A percentile compares a stretch with the other conserved stretches of the same genome.
These are phyloP conservation scores for Schizopygopsis malacanthus DNA, from an alignment of 2,797 vertebrate species.

Conservation along the genomic window DNA sequence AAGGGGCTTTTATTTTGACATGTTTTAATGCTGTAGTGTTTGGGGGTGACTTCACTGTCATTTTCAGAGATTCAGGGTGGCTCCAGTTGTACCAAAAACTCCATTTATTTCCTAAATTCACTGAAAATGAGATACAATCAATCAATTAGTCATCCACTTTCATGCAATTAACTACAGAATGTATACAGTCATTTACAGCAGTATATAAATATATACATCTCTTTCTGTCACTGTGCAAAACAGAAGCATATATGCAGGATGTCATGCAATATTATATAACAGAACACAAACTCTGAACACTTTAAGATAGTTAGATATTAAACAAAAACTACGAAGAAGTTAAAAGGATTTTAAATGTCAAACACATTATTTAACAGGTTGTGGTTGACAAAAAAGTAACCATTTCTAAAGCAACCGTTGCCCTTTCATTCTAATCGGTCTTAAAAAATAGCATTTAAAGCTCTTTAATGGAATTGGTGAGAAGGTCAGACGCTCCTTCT, in stretches of 20 bases:
- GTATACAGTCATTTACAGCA: constrained; percentile 64
- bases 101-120: background rate
- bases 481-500: constrained; percentile 14
- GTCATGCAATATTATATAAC: constrained; percentile 1
- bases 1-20: background rate
- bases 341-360: background rate
- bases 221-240: constrained; percentile 5
- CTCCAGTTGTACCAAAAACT: background rate
- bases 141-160: background rate
- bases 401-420: background rate
- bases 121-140: background rate
- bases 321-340: background rate
- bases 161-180: constrained; percentile 42
- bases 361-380: background rate
- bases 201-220: constrained; percentile 70
- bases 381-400: background rate
- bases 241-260: constrained; percentile 24
- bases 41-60: background rate
- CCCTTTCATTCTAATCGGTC: background rate
- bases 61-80: background rate
- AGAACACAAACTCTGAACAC: constrained; percentile 14
- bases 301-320: background rate
- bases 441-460: constrained; percentile 55
- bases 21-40: background rate
- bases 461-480: constrained; percentile 59